A percentile compares a stretch with the other conserved stretches of the same genome.
phyloP scores from a whole-genome alignment of 2,113 vertebrate genomes.

The Anoplopoma fimbria region DNA sequence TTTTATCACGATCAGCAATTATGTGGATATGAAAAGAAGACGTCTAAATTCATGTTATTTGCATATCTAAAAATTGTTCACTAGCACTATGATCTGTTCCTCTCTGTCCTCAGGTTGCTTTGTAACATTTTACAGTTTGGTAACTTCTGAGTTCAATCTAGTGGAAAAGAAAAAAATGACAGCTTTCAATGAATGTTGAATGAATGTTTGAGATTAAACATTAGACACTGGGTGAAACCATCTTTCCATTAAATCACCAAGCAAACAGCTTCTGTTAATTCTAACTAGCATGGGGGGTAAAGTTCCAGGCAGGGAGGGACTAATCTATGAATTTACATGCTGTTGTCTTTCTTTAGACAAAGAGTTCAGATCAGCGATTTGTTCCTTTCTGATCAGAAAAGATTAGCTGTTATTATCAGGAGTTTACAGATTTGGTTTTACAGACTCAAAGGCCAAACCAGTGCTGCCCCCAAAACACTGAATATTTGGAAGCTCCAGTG shows the following conservation, averaged over 20 bases:
- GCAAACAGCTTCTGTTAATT: constrained; percentile 34
- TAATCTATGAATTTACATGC: background rate
- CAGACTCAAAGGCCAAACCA: background rate
- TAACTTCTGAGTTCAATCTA: background rate
- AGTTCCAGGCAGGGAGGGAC: background rate
- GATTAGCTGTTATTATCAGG: background rate
- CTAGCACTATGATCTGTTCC: background rate
- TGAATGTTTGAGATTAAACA: constrained; percentile 41
- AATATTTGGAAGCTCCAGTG: background rate
- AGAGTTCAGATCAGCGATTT: background rate
- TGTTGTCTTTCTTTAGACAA: background rate
- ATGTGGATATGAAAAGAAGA: constrained; percentile 16
- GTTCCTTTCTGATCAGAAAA: background rate
- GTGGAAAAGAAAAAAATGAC: constrained; percentile 1
- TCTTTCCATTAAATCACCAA: constrained; percentile 27
- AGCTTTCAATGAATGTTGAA: background rate
- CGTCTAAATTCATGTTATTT: constrained; percentile 2
- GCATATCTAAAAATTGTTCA: constrained; percentile 1
- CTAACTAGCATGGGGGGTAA: constrained; percentile 1
- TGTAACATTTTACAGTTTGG: constrained; percentile 18
- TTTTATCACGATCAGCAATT: constrained; percentile 12
- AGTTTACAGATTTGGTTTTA: background rate
- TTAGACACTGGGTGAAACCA: constrained; percentile 11
- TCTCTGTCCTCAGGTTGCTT: background rate
- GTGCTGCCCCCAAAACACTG: constrained; percentile 5